A percentile compares a stretch with the other conserved stretches of the same genome.
Evolutionary conservation across 2,888 invertebrate genomes (phyloP).

Genomic region (Drosophila peninsularis): DNA sequence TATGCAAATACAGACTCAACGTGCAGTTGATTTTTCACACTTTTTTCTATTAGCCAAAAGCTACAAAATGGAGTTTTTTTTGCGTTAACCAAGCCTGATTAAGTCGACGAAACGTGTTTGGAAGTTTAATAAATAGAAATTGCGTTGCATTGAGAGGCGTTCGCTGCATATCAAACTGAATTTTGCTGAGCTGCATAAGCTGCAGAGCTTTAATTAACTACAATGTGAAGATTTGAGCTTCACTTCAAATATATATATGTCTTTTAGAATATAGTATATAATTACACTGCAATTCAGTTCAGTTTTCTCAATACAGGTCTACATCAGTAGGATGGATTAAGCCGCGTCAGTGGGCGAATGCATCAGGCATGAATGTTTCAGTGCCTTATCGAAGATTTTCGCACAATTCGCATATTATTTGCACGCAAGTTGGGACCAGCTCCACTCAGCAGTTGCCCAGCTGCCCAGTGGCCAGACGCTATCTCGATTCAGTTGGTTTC

Average conservation of each 20-base stretch:
- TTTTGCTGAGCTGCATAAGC: background rate
- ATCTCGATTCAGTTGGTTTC: slow-evolving; percentile 47
- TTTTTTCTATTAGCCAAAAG: slow-evolving; percentile 34
- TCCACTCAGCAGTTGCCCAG: slow-evolving; percentile 11
- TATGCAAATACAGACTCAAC: slow-evolving; percentile 48
- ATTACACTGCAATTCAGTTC: too few relatives aligned
- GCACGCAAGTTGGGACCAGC: slow-evolving; percentile 25
- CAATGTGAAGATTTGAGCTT: too few relatives aligned
- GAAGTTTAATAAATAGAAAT: slow-evolving; percentile 57
- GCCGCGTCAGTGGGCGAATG: slow-evolving; percentile 36
- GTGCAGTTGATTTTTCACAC: slow-evolving; percentile 43
- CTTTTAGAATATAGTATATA: too few relatives aligned
- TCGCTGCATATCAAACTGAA: background rate
- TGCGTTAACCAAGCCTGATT: slow-evolving; percentile 60
- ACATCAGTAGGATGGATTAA: slow-evolving; percentile 36
- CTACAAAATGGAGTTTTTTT: background rate
- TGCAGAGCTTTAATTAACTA: too few relatives aligned
- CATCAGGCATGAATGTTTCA: slow-evolving; percentile 29
- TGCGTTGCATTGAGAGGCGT: slow-evolving; percentile 22
- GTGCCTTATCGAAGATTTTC: slow-evolving; percentile 77
- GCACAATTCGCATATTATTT: slow-evolving; percentile 80
- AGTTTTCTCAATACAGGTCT: too few relatives aligned
- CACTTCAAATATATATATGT: too few relatives aligned
- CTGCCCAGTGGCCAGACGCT: slow-evolving; percentile 35
- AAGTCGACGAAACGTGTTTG: slow-evolving; percentile 75